Evolutionary conservation across 2,113 vertebrate species (phyloP), one percentile per base, ranked within the genome.

Genomic region (Microtus richardsoni): DNA sequence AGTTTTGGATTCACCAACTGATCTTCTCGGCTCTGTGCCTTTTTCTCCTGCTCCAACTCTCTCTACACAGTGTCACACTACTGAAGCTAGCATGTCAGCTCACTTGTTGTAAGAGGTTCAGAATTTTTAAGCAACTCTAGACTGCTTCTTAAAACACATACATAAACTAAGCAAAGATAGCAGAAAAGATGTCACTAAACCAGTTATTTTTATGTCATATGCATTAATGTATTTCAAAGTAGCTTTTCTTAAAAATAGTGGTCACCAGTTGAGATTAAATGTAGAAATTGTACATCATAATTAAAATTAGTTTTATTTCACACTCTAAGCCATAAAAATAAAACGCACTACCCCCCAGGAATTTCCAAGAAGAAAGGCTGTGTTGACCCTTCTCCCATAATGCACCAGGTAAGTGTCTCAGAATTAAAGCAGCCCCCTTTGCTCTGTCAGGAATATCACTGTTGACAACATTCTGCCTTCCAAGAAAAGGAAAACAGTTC

Each of bases 201-300:
- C 47, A 92, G 30, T 84, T 92, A 78, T 19, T 90, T 82, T 95
- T 89, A 94, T 77, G 94, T 79, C 14, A 96, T 36, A 89, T 90
- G 39, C 41, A 91, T 78, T 86, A 60, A 17, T 54, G 30, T 33
- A 78, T 93, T 93, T 92, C 73, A 28, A 49, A 91, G n/a, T 39
- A 85, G 74, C 1, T 68, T 88, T 66, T 75, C 12, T 14, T 92
- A 47, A 94, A 9, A 58, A 95, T n/a, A 83, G 9, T 75, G 44
- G 41, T 14, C 39, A 93, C 5, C 36, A 83, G 62, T 47, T 91
- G 58, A 60, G 39, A 92, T 71, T 82, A 91, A 93, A 30, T 64
- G 30, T 33, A 89, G 24, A 97, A 95, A 91, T 2, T 70, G 10
- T 2, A 74, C 4, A 74, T 28, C 30, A 84, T 83, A 58, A 93